Evolutionary conservation across 1,140 invertebrate genomes (phyloP), one percentile per base, ranked within the genome.

Genomic region (Olivierus martensii): DNA sequence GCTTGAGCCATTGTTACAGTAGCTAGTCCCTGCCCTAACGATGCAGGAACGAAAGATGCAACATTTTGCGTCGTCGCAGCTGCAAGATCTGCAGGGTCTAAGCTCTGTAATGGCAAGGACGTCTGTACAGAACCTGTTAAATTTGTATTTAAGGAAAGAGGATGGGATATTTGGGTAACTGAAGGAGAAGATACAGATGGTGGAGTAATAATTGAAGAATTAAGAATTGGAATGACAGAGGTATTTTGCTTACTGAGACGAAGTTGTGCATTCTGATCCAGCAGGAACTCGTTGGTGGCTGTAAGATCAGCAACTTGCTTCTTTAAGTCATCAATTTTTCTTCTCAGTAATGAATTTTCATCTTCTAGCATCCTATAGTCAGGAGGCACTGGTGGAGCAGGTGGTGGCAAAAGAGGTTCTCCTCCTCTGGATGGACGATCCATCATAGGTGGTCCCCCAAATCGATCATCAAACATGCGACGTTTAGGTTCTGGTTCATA

Each of bases 201-300:
- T 10, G 53, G 46, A 6, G 50, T 53, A 11, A 43, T 43, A 21
- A 46, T 55, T 17, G 39, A 50, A 35, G 53, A 58, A 53, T 48
- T 54, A 12, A 42, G 59, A 41, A 49, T 58, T 36, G 56, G 57
- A 9, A 57, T 50, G 12, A 59, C 59, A 17, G 28, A 71, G 66
- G 55, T 57, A 66, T 50, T 57, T 54, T 78, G 77, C 54, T 77
- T 79, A 28, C 76, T 75, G 53, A 84, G 74, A 45, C 83, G 71
- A 49, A 85, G 68, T 45, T 82, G 78, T 10, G 83, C 83, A 67
- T 87, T 87, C 69, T 87, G 83, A 59, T 84, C 82, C 45, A 87
- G 63, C 0, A 87, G 71, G 65, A 85, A 84, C 64, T 86, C 83
- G 66, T 86, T 87, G 3, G 83, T 82, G 6, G 82, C 81, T n/a